phyloP scores from a whole-genome alignment of 1,140 invertebrate genomes.

The Aphelinus atriplicis region DNA sequence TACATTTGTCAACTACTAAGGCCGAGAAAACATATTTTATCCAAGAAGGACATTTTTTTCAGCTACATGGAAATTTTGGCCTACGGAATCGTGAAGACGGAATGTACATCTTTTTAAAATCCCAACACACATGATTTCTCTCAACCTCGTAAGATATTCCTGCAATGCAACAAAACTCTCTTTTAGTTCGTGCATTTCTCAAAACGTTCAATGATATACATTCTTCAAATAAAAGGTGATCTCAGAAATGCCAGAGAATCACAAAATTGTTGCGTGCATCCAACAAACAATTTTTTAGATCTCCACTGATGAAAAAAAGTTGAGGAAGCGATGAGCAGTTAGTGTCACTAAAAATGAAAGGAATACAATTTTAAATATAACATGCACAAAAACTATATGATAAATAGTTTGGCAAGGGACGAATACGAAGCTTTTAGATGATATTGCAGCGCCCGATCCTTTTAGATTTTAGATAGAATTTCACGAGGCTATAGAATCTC shows the following conservation, averaged over 20 bases:
- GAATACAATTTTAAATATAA: slow-evolving; percentile 4
- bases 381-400: neutral
- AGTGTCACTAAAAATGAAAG: neutral
- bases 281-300: too few species aligned
- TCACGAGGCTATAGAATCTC: slow-evolving; percentile 13
- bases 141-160: too few species aligned
- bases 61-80: slow-evolving; percentile 4
- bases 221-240: too few species aligned
- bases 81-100: neutral
- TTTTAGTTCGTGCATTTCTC: too few species aligned
- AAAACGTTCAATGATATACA: too few species aligned
- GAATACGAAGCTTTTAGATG: neutral
- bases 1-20: neutral
- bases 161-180: too few species aligned
- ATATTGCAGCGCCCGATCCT: slow-evolving; percentile 9
- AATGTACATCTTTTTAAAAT: neutral
- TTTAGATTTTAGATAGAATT: slow-evolving; percentile 24
- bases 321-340: too few species aligned
- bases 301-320: too few species aligned
- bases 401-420: neutral
- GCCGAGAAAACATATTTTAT: too few species aligned
- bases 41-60: neutral
- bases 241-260: too few species aligned
- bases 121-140: neutral
- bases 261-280: too few species aligned